Evolutionary conservation across 2,888 invertebrate species (phyloP).

Genomic region (Lagria hirta): DNA sequence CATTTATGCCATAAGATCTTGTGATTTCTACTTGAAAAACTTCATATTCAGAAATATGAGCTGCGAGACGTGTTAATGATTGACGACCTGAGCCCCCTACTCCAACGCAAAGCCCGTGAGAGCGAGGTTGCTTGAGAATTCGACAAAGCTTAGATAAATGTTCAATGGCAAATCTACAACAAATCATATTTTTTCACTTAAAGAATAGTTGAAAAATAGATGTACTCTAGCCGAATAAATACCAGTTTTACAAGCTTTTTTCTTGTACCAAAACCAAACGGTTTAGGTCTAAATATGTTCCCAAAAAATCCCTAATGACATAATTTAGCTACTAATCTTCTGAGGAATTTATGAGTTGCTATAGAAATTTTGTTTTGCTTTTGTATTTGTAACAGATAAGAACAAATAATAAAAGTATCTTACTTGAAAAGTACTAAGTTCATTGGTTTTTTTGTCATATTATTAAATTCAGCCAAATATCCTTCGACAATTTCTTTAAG

Average conservation of each 20-base stretch:
- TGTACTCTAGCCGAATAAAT: no score
- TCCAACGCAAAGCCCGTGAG: slow-evolving; percentile 77
- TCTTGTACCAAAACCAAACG: no score
- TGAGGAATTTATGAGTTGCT: no score
- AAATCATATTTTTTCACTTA: not conserved
- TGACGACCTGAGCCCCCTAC: slow-evolving; percentile 93
- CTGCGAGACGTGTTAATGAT: slow-evolving; percentile 83
- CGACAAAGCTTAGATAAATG: slow-evolving; percentile 90
- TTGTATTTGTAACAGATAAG: no score
- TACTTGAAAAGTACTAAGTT: slow-evolving; percentile 86
- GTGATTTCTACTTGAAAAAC: slow-evolving; percentile 91
- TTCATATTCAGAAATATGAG: slow-evolving; percentile 94
- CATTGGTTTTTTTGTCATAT: slow-evolving; percentile 96
- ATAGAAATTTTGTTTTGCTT: no score
- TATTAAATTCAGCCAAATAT: slow-evolving; percentile 87
- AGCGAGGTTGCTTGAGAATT: slow-evolving; percentile 87
- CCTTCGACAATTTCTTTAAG: slow-evolving; percentile 82
- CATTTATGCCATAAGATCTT: slow-evolving; percentile 76
- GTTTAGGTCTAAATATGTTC: no score
- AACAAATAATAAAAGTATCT: no score
- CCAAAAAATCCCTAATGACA: no score
- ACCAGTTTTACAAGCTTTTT: no score
- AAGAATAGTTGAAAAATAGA: no score
- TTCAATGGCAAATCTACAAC: slow-evolving; percentile 80
- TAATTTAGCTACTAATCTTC: no score